Evolutionary conservation across 2,797 vertebrate genomes (phyloP), one percentile per base, ranked within the genome.

Genomic region (Atherinosoma microstoma): DNA sequence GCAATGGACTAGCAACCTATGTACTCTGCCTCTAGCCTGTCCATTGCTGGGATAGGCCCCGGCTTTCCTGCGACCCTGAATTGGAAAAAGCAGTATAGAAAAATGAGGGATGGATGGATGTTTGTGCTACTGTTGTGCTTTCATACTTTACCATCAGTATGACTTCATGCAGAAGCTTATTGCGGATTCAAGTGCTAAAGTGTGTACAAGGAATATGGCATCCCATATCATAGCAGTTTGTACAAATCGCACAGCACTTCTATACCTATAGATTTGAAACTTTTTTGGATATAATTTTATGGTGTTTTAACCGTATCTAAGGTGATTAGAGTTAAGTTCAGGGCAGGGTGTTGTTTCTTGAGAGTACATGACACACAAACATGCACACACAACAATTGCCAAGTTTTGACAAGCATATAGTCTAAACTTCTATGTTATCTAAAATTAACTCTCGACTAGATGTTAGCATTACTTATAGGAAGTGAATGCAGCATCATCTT

Each of bases 101-200:
- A 35, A 35, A 32, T 32, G 30, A 36, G 35, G 7, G 35, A 38
- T 16, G 15, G 4, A 42, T 42, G 15, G 38, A 42, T 15, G 38
- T 15, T 15, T 16, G 15, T 42, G 38, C 38, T 16, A 42, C 15
- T 42, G 34, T 35, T 35, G 6, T 10, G 12, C 38, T 42, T 42
- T 61, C 68, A 47, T 27, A 32, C 65, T 54, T 78, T 82, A 2
- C 4, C 8, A 54, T 67, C 22, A 82, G 69, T 34, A 65, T 69
- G 0, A 80, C 9, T 22, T 78, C 64, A 77, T 77, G 72, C 68
- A 76, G 76, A 72, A 34, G 6, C 42, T 80, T 32, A 60, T 15
- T 36, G 58, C 58, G 13, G 65, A 83, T 82, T 79, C 78, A 80
- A 73, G 54, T 64, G 0, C 24, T 58, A 18, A 45, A 63, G 60